Base-by-base conservation (phyloP, 2,113 vertebrate genomes). In the Oplegnathus fasciatus region DNA sequence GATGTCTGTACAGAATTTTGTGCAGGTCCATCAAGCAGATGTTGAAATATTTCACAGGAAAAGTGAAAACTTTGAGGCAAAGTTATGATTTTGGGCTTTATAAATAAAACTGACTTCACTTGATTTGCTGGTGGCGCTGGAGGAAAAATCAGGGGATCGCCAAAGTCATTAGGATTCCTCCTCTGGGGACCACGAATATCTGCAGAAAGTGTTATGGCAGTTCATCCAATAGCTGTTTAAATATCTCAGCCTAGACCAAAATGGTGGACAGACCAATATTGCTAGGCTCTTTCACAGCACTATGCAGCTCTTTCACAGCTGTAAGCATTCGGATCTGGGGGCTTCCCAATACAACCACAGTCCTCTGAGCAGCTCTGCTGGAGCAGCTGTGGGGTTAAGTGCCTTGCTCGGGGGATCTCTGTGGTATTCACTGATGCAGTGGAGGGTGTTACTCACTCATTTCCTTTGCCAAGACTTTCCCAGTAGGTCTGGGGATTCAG, bases 321-420 rank as follows among this genome's bases (percentile, higher is more conserved):
- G 2, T 22, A 30, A 52, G 48, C 48, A 24, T 57, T 57, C 54
- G 34, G 40, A 37, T 28, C 8, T 2, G 46, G 11, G 34, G 6
- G 26, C 15, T 26, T 64, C 14, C 32, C 10, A 22, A 2, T 44
- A 40, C 44, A 42, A n/a, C 34, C 52, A 13, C 24, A 6, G 52
- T 44, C 24, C 30, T 64, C 57, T 13, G 14, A 68, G 75, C 71
- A 20, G 42, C 52, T 58, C 79, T 30, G 13, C n/a, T 2, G 52
- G 57, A 84, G 68, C 68, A 64, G 65, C 42, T 67, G 61, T 8
- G 32, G 67, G 48, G 73, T 75, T 85, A 82, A 82, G 44, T 82
- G 81, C 67, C 65, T 80, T 78, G 68, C 86, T 89, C 75, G 20
- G 68, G 85, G 78, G 81, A 74, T 34, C 67, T 78, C 65, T 50